A percentile compares a stretch with the other conserved stretches of the same genome.
Conservation (phyloP, 2,797 vertebrate species). For the Orestias chungarensis region DNA sequence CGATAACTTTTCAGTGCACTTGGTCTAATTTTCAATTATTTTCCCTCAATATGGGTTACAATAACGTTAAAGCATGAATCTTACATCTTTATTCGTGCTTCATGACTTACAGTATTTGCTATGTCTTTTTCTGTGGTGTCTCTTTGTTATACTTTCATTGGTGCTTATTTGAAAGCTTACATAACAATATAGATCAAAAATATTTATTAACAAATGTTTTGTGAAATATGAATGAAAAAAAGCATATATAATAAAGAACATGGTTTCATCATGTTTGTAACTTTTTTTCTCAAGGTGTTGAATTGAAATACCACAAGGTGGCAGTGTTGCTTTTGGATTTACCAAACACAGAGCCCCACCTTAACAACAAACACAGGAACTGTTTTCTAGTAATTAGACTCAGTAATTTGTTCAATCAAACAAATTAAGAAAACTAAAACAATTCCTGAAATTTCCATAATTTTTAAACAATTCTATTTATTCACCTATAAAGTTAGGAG, state of each 20-base stretch:
- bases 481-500: neutral
- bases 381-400: neutral
- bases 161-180: constrained; percentile 33
- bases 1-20: constrained; percentile 7
- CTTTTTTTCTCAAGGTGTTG: neutral
- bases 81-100: constrained; percentile 44
- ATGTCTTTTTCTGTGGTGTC: constrained; percentile 48
- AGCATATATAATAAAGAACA: constrained; percentile 40
- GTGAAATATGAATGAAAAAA: constrained; percentile 13
- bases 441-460: neutral
- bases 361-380: neutral
- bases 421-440: neutral
- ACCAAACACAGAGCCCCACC: neutral
- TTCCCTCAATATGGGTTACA: constrained; percentile 15
- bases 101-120: constrained; percentile 17
- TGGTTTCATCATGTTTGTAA: constrained; percentile 26
- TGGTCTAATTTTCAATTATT: constrained; percentile 8
- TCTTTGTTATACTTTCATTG: constrained; percentile 44
- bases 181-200: constrained; percentile 23
- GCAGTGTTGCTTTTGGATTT: constrained; percentile 7
- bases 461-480: neutral
- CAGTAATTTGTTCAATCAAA: neutral
- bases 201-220: constrained; percentile 25
- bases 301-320: constrained; percentile 51
- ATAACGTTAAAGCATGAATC: constrained; percentile 39